These are phyloP conservation scores for Nycticebus coucang DNA, from an alignment of 2,113 vertebrate species.

Conservation along the genomic window DNA sequence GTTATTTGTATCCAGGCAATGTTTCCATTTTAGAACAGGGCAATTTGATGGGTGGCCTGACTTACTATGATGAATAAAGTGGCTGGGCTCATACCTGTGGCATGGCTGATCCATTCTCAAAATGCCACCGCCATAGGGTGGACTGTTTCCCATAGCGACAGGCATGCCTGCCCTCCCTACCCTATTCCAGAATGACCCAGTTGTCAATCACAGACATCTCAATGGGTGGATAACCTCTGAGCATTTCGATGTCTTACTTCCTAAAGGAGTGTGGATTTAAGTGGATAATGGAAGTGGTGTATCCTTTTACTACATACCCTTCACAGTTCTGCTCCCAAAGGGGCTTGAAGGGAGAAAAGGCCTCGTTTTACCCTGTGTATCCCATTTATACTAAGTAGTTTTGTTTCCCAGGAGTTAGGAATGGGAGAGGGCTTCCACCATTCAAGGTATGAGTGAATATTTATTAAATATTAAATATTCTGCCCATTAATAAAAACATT, in stretches of 20 bases:
- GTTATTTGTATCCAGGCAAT: background rate
- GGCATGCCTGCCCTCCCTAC: background rate
- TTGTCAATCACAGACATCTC: background rate
- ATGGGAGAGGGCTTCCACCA: background rate
- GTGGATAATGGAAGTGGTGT: background rate
- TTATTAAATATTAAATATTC: conserved; percentile 13
- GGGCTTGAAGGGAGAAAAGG: background rate
- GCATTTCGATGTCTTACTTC: background rate
- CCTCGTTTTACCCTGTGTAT: background rate
- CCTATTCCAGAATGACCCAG: background rate
- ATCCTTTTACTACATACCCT: background rate
- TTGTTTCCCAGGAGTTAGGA: background rate
- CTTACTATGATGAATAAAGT: background rate
- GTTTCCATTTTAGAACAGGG: background rate
- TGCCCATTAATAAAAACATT: conserved; percentile 13
- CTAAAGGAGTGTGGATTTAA: background rate
- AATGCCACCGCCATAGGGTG: too few relatives aligned
- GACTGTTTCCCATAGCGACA: background rate
- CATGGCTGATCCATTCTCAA: background rate
- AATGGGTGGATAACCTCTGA: background rate
- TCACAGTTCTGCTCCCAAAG: background rate
- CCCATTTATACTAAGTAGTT: background rate
- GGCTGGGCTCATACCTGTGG: background rate
- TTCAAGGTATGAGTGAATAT: background rate
- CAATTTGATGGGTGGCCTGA: background rate